Conservation (phyloP, 2,113 vertebrate genomes). For the Xerus inauris region DNA sequence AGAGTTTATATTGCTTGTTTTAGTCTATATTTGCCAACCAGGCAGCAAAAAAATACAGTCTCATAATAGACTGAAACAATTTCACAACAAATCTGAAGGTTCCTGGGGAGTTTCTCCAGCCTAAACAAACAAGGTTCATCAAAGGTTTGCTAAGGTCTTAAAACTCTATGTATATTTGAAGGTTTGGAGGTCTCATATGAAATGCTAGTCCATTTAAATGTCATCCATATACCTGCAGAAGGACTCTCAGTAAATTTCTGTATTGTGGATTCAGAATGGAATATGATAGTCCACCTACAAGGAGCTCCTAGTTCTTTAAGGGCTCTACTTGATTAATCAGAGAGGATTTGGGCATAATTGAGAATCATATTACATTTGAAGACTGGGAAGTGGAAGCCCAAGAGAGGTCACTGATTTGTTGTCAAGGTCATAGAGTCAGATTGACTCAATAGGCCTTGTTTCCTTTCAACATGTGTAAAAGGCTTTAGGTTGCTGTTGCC, state of each 20-base stretch:
- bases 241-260: slow-evolving; percentile 12
- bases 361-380: slow-evolving; percentile 62
- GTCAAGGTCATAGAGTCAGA: slow-evolving; percentile 56
- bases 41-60: slow-evolving; percentile 54
- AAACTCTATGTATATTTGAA: neutral
- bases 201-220: neutral
- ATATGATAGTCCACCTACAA: slow-evolving; percentile 23
- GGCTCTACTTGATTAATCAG: slow-evolving; percentile 57
- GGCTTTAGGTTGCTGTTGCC: neutral
- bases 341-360: slow-evolving; percentile 69
- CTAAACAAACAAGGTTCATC: slow-evolving; percentile 43
- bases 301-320: slow-evolving; percentile 44
- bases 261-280: slow-evolving; percentile 28
- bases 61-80: slow-evolving; percentile 13
- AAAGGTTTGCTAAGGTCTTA: slow-evolving; percentile 55
- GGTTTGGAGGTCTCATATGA: neutral
- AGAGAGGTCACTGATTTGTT: slow-evolving; percentile 55
- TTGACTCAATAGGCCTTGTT: neutral
- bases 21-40: slow-evolving; percentile 41
- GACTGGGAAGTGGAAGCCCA: slow-evolving; percentile 53
- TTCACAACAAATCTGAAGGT: slow-evolving; percentile 52
- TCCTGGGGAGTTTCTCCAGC: slow-evolving; percentile 34
- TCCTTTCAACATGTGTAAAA: slow-evolving; percentile 32
- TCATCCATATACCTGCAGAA: neutral
- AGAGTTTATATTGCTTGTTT: slow-evolving; percentile 73